Evolutionary conservation across 2,888 invertebrate species (phyloP), one percentile per base, ranked within the genome.

Genomic region (Cheilosia variabilis): DNA sequence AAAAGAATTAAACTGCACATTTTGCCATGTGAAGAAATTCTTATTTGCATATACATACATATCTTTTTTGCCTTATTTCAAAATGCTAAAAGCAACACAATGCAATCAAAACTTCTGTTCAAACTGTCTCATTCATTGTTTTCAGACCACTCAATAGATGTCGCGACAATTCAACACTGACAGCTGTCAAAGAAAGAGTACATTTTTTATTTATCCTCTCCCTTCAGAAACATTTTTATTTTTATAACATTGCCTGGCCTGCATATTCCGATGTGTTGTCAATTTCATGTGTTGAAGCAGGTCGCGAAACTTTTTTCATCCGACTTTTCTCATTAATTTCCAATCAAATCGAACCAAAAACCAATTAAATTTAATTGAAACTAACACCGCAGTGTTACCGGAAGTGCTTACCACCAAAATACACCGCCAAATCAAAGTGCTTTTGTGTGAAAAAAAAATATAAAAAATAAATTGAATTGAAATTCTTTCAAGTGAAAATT

Each of bases 231-330:
- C 43, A 55, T 45, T 69, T 84, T 75, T 60, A 45, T 79, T 73
- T 72, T 72, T 31, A 41, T 17, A 53, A 71, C 10, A 52, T 86
- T 86, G 86, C 66, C 76, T 37, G 45, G 55, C 45, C 77, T 86
- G 86, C 41, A 17, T 50, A 68, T 77, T 78, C 78, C 88, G 88
- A 88, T 87, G 88, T 88, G 88, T 88, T 88, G 88, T 88, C 88
- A 88, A 87, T 88, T 88, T 87, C 87, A 84, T 87, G 87, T 88
- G 88, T 88, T 88, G 87, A 82, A 87, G 87, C 86, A 87, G 87
- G 87, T 88, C 84, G 80, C 84, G 87, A 83, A 63, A 63, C 71
- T 82, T 81, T 86, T 81, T 72, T 34, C 52, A 9, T 68, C 72
- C 63, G 65, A 66, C 27, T 34, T 77, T 81, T 80, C 73, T 81